Evolutionary conservation across 2,113 vertebrate species (phyloP), one percentile per base, ranked within the genome.

Genomic region (Xenopus tropicalis): DNA sequence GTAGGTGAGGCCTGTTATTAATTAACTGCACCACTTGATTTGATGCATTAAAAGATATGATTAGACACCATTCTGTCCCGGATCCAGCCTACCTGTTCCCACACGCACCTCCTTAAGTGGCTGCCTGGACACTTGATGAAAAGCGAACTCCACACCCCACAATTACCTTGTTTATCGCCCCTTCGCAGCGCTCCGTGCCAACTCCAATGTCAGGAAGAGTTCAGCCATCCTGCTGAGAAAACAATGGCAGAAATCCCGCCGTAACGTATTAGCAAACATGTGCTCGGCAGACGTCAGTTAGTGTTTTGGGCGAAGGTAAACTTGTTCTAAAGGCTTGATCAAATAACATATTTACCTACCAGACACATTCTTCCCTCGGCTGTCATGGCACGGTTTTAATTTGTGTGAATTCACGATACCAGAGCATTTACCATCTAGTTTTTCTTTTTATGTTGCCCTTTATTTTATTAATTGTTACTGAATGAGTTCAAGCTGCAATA

Each of bases 201-300:
- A 81, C 80, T 78, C 78, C 85, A 82, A 89, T 92, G 91, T 93
- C 90, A 92, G 80, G 82, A 77, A 88, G 86, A 93, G 91, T 93
- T 93, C 91, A 93, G 70, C 80, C 85, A 77, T 84, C 77, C 78
- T 87, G 79, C 73, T 84, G 86, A 83, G 78, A 85, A 85, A 78
- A 80, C 4, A 23, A 66, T 87, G 85, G 88, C 88, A 88, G 85
- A 85, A 88, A 78, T 92, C 90, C 81, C 93, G 90, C 86, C 87
- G 52, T 56, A 87, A 92, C 91, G 89, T 76, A 91, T 87, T 88
- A 85, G 82, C 85, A 89, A 89, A 79, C 88, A 87, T 83, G 87
- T 81, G 83, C 72, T 80, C 77, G 79, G 80, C 81, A 87, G 81
- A 81, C 80, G 48, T 81, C 83, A 74, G 74, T 85, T 9, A 52